These are phyloP conservation scores for Marasmarcha lunaedactyla DNA, from an alignment of 2,888 invertebrate genomes.

Conservation along the genomic window DNA sequence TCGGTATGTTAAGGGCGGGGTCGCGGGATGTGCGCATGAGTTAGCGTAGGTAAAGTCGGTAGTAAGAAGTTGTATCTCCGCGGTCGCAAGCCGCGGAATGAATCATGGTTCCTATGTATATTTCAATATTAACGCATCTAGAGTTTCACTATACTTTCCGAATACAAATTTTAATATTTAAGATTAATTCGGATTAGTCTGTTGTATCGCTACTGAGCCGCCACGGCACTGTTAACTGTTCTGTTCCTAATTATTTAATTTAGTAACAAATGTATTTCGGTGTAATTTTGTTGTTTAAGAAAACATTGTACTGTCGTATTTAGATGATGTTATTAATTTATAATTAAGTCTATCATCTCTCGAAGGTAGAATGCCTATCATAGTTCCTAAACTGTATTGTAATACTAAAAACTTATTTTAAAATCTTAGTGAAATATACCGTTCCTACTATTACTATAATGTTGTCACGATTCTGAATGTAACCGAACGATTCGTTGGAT, in stretches of 20 bases:
- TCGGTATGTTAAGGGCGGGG: background rate
- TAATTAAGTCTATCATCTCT: constrained; percentile 17
- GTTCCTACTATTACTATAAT: constrained; percentile 66
- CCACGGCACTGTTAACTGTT: constrained; percentile 64
- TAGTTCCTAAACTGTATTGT: constrained; percentile 69
- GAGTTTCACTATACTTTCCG: constrained; percentile 71
- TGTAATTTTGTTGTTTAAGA: constrained; percentile 23
- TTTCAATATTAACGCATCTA: constrained; percentile 72
- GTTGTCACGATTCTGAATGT: constrained; percentile 21
- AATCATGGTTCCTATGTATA: constrained; percentile 73
- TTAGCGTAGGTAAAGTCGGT: constrained; percentile 53
- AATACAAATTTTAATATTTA: constrained; percentile 71
- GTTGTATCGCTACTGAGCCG: constrained; percentile 63
- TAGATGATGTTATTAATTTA: constrained; percentile 3
- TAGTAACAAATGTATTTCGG: constrained; percentile 16
- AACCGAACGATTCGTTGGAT: constrained; percentile 23
- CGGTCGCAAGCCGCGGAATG: constrained; percentile 59
- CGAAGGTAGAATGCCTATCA: constrained; percentile 64
- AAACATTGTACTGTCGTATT: constrained; percentile 7
- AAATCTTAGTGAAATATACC: constrained; percentile 67
- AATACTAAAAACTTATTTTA: constrained; percentile 63
- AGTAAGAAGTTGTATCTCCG: constrained; percentile 64
- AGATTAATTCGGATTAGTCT: constrained; percentile 69
- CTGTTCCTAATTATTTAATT: constrained; percentile 33
- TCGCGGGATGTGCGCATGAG: constrained; percentile 19